These are phyloP conservation scores for Calidris pygmaea DNA, from an alignment of 2,113 vertebrate species.

Conservation along the genomic window DNA sequence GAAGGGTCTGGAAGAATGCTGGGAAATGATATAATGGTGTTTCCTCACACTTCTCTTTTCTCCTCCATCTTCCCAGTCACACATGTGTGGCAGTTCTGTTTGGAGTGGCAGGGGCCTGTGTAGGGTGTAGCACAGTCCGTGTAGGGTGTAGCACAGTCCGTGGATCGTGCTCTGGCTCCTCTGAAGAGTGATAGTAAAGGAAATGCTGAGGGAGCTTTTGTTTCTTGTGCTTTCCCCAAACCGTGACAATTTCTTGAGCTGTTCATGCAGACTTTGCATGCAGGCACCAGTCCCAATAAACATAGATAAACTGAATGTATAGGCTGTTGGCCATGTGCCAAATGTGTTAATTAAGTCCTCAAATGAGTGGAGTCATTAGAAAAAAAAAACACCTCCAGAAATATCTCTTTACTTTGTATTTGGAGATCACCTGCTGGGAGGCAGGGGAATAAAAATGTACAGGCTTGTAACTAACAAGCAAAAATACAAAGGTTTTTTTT, in stretches of 20 bases:
- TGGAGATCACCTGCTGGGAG: background rate
- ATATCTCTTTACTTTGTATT: background rate
- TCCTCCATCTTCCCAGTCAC: background rate
- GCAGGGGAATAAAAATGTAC: background rate
- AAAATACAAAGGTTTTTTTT: background rate
- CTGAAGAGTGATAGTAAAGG: background rate
- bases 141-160: fast-evolving
- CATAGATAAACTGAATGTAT: background rate
- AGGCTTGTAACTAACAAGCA: background rate
- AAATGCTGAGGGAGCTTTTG: background rate
- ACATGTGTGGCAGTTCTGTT: background rate
- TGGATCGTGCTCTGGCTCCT: background rate
- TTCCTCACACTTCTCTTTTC: background rate
- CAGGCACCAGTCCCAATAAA: background rate
- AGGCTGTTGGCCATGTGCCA: background rate
- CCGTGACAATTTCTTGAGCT: background rate
- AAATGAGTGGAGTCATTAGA: background rate
- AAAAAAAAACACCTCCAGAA: background rate
- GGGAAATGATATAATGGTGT: background rate
- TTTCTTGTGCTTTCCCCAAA: background rate
- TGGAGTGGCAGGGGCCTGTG: background rate
- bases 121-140: fast-evolving
- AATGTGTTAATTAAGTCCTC: background rate
- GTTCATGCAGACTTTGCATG: background rate
- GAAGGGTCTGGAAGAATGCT: fast-evolving